Evolutionary conservation across 2,888 invertebrate species (phyloP), one percentile per base, ranked within the genome.

Genomic region (Heteromyza rotundicornis): DNA sequence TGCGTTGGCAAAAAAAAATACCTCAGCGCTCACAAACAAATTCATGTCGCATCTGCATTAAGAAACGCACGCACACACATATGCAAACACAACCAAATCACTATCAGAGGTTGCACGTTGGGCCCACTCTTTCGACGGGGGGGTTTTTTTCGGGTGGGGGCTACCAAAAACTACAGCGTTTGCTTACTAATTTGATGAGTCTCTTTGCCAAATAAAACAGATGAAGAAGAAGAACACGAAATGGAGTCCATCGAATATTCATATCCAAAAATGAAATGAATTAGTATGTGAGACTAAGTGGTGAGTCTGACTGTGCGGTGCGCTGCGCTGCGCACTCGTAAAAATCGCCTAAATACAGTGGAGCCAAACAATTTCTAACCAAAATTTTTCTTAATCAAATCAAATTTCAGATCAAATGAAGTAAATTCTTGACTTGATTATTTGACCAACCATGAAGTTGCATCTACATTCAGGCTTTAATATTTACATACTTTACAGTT

Each of bases 241-340:
- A 55, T n/a, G n/a, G 55, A 56, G 47, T 23, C 24, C 56, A 19
- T 17, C 24, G 44, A 44, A 47, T 56, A 56, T 56, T 22, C 56
- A 56, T 44, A 24, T 47, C 56, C 47, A 14, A 47, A 36, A 47
- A n/a, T 47, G n/a, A 47, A 47, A 56, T 56, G 24, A 56, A 47
- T 56, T 56, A 24, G 47, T 56, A 56, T 27, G 47, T 56, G 56
- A 44, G 44, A 47, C 24, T 47, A 56, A 56, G 17, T 56, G 56
- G 27, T 23, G 16, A 32, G 47, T 56, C 55, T 35, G 54, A 14
- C 54, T 53, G 36, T 14, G 17, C n/a, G n/a, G 36, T 54, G 14
- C 36, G 36, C 47, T 47, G 20, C 47, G 20, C 19, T 47, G 40
- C 40, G 40, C 14, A 40, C 10, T n/a, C 16, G 40, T 40, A n/a